Conservation (phyloP, 2,797 vertebrate genomes). For the Ataeniobius toweri region DNA sequence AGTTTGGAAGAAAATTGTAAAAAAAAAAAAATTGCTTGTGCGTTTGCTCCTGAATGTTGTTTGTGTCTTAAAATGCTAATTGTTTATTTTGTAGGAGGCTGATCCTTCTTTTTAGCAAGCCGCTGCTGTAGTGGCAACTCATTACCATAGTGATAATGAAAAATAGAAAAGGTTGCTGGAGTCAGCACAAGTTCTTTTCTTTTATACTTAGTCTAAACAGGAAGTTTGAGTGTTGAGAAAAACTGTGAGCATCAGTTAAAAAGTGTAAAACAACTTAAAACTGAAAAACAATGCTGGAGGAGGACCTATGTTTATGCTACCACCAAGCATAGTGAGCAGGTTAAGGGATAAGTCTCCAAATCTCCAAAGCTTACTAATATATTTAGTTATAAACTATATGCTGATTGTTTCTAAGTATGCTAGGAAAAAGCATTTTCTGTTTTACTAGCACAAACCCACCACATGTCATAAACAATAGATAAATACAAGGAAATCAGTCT, state of each 20-base stretch:
- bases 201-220: constrained; percentile 26
- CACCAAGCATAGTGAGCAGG: not conserved
- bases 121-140: constrained; percentile 54
- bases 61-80: constrained; percentile 21
- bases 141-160: constrained; percentile 73
- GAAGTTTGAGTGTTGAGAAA: constrained; percentile 26
- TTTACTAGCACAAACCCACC: not conserved
- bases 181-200: constrained; percentile 57
- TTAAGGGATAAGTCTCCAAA: not conserved
- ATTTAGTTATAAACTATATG: not conserved
- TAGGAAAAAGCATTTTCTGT: not conserved
- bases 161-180: constrained; percentile 64
- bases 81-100: constrained; percentile 58
- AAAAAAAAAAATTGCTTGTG: constrained; percentile 39
- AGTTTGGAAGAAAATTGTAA: constrained; percentile 20
- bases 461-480: not conserved
- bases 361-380: not conserved
- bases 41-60: constrained; percentile 31
- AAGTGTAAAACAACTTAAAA: not conserved
- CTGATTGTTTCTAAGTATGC: not conserved
- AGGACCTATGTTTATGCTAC: not conserved
- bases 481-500: not conserved
- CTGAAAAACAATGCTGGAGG: not conserved
- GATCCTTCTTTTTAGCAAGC: constrained; percentile 57
- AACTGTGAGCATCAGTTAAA: not conserved